A percentile compares a stretch with the other conserved stretches of the same genome.
phyloP scores from a whole-genome alignment of 1,140 invertebrate genomes.

The Tetragonula clypearis region DNA sequence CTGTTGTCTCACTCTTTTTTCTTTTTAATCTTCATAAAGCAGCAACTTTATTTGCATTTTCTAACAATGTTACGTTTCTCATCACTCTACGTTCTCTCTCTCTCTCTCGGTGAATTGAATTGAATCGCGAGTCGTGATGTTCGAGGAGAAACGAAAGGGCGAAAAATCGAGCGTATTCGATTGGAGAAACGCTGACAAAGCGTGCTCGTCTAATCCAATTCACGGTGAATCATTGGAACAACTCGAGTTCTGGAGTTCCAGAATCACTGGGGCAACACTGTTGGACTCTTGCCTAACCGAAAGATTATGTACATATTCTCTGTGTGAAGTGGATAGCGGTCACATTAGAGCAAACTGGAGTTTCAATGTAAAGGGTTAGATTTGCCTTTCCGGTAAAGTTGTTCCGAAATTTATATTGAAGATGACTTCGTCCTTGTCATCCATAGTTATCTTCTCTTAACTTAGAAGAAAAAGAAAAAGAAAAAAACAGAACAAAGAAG shows the following conservation, averaged over 20 bases:
- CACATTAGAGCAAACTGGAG: not conserved
- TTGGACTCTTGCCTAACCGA: not conserved
- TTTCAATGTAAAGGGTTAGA: not conserved
- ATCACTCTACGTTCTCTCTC: too few relatives aligned
- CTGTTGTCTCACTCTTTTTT: too few relatives aligned
- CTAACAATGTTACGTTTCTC: too few relatives aligned
- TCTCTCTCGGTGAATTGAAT: too few relatives aligned
- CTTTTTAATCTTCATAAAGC: too few relatives aligned
- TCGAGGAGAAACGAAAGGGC: not conserved
- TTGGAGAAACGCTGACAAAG: conserved; percentile 15
- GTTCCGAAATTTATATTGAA: not conserved
- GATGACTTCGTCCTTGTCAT: not conserved
- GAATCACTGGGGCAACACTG: not conserved
- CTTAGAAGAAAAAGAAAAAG: not conserved
- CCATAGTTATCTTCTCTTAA: not conserved
- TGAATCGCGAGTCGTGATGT: not conserved
- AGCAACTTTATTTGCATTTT: too few relatives aligned
- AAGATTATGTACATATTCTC: not conserved
- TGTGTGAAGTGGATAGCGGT: not conserved
- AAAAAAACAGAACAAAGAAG: too few relatives aligned
- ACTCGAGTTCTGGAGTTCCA: not conserved
- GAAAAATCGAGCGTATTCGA: conserved; percentile 20
- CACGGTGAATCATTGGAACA: conserved; percentile 29
- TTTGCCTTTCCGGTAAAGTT: not conserved
- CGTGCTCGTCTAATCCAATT: not conserved